Base-by-base conservation (phyloP, 2,113 vertebrate species). In the Oreochromis aureus region DNA sequence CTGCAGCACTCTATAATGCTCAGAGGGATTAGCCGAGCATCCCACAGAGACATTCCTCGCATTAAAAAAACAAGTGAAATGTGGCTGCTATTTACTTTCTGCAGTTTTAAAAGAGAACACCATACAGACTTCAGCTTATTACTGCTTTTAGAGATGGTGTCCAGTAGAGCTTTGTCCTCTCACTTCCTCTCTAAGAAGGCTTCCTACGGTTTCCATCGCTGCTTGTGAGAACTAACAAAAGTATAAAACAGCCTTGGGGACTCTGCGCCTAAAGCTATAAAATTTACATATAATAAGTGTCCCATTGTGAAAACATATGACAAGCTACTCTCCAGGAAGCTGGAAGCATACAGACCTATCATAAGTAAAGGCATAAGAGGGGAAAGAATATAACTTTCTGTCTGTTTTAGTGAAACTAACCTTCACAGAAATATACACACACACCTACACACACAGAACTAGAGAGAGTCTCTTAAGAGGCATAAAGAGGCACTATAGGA, bases 201-300 rank as follows among this genome's bases (percentile, higher is more conserved):
- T 90, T 91, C 92, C 95, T 44, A 34, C 44, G 86, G 89, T 91
- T 83, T 89, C 87, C 22, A 34, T 83, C 86, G 30, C 92, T 92
- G 89, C 85, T 92, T 90, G 71, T 32, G 56, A 89, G 56, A 81
- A 86, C 66, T 76, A 86, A 94, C 78, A 89, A 94, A 91, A 86
- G 81, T 93, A 92, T 95, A 93, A 92, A 93, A 95, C 94, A 95
- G 89, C 93, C 94, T 93, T 94, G 86, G 55, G 34, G 81, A 78
- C 54, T 89, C 66, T 44, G 85, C 10, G 58, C 89, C 88, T 59
- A 81, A 59, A 93, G 92, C 88, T 79, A 87, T 82, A 81, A 41
- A 92, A 96, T 96, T 96, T 95, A 92, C 94, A 96, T 96, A 93
- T 90, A 89, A 95, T 93, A 94, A 93, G 88, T 92, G 79, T 80